Conservation (phyloP, 2,888 invertebrate genomes). For the Mythimna pallens region DNA sequence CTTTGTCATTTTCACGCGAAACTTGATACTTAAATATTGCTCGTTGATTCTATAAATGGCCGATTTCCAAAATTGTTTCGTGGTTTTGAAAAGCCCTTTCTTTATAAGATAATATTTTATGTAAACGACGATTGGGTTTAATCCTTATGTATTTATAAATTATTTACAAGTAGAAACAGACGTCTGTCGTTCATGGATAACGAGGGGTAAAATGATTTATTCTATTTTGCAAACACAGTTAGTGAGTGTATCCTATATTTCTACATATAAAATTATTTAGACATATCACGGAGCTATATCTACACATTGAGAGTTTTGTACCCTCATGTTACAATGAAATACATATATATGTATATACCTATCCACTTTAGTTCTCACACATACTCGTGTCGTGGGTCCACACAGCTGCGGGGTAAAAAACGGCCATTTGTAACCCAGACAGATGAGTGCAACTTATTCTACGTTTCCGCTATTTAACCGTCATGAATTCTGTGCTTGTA, state of each 20-base stretch:
- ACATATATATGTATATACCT: background rate
- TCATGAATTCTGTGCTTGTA: slow-evolving; percentile 7
- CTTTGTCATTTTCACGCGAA: slow-evolving; percentile 11
- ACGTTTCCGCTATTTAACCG: slow-evolving; percentile 38
- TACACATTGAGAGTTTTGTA: slow-evolving; percentile 18
- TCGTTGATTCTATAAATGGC: slow-evolving; percentile 10
- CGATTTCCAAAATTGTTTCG: slow-evolving; percentile 8
- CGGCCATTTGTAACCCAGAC: slow-evolving; percentile 36
- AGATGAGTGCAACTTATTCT: slow-evolving; percentile 54
- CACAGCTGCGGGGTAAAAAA: slow-evolving; percentile 51
- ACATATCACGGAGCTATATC: slow-evolving; percentile 3
- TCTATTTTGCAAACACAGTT: slow-evolving; percentile 28
- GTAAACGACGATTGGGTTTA: slow-evolving; percentile 20
- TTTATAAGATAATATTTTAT: slow-evolving; percentile 7
- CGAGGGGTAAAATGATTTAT: slow-evolving; percentile 33
- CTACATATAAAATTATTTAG: background rate
- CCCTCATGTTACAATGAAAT: slow-evolving; percentile 31
- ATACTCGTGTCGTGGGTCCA: slow-evolving; percentile 20
- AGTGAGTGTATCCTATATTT: background rate
- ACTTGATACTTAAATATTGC: slow-evolving; percentile 12
- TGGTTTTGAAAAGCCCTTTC: slow-evolving; percentile 26
- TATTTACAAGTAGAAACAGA: slow-evolving; percentile 32
- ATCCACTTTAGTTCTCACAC: slow-evolving; percentile 40
- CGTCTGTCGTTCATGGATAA: slow-evolving; percentile 16
- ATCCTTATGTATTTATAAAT: slow-evolving; percentile 29